Evolutionary conservation across 2,113 vertebrate species (phyloP).

Genomic region (Gymnorhina tibicen): DNA sequence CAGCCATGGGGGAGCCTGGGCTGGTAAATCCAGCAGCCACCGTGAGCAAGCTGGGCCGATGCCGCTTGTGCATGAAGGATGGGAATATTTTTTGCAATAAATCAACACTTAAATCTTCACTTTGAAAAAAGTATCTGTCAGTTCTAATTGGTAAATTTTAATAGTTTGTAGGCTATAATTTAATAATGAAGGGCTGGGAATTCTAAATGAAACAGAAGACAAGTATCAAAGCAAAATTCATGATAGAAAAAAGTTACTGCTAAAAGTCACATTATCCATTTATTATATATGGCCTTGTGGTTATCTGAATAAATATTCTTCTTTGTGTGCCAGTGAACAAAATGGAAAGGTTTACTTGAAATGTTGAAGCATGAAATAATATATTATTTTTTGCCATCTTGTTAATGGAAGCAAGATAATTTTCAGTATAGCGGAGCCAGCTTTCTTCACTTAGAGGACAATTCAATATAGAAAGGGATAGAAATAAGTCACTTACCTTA

Average conservation of each 20-base stretch:
- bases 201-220: constrained; percentile 45
- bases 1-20: not conserved
- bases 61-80: not conserved
- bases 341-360: not conserved
- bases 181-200: constrained; percentile 38
- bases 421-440: not conserved
- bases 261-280: not conserved
- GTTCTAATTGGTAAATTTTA: constrained; percentile 41
- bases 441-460: not conserved
- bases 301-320: not conserved
- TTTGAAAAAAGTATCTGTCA: constrained; percentile 27
- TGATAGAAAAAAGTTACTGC: not conserved
- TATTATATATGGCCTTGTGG: not conserved
- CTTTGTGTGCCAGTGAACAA: not conserved
- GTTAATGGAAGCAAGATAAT: not conserved
- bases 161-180: constrained; percentile 45
- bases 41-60: not conserved
- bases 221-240: constrained; percentile 39
- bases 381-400: not conserved
- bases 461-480: constrained; percentile 15
- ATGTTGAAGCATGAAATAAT: not conserved
- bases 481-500: constrained; percentile 35
- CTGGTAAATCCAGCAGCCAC: not conserved
- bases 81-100: not conserved
- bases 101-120: not conserved